These are phyloP conservation scores for Allygus modestus DNA, from an alignment of 2,888 invertebrate genomes.

Conservation along the genomic window DNA sequence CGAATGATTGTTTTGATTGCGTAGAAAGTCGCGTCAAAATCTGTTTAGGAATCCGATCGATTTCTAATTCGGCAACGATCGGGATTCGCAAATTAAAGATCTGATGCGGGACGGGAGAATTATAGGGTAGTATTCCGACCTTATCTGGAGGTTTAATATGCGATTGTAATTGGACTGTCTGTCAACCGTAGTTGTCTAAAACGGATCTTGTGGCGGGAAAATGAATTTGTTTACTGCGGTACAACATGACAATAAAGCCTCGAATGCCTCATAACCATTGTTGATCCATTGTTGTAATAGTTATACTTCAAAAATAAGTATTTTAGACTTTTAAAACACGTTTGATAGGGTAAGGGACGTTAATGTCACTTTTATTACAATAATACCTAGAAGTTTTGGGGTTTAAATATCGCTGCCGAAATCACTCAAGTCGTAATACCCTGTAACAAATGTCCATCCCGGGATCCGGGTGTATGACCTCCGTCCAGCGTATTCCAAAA, in stretches of 20 bases:
- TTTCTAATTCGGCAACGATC: conserved; percentile 25
- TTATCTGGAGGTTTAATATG: not conserved
- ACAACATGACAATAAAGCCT: too few species aligned
- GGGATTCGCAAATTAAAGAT: conserved; percentile 45
- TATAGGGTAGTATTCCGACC: not conserved
- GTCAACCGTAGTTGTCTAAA: not conserved
- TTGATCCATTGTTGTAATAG: too few species aligned
- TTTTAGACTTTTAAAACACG: too few species aligned
- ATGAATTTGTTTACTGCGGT: too few species aligned
- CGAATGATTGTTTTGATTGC: conserved; percentile 55
- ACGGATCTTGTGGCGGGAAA: too few species aligned
- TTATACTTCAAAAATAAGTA: too few species aligned
- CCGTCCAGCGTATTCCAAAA: not conserved
- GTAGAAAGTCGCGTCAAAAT: conserved; percentile 32
- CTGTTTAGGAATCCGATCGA: not conserved
- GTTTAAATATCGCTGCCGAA: not conserved
- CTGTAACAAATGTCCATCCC: conserved; percentile 25
- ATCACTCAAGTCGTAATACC: conserved; percentile 23
- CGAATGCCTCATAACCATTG: too few species aligned
- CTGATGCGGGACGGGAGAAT: not conserved
- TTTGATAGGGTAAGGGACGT: not conserved
- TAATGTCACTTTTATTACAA: not conserved
- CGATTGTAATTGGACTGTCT: not conserved
- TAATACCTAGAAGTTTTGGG: not conserved
- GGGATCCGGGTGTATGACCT: conserved; percentile 51